Evolutionary conservation across 2,797 vertebrate species (phyloP), one percentile per base, ranked within the genome.

Genomic region (Sebastes vulpes): DNA sequence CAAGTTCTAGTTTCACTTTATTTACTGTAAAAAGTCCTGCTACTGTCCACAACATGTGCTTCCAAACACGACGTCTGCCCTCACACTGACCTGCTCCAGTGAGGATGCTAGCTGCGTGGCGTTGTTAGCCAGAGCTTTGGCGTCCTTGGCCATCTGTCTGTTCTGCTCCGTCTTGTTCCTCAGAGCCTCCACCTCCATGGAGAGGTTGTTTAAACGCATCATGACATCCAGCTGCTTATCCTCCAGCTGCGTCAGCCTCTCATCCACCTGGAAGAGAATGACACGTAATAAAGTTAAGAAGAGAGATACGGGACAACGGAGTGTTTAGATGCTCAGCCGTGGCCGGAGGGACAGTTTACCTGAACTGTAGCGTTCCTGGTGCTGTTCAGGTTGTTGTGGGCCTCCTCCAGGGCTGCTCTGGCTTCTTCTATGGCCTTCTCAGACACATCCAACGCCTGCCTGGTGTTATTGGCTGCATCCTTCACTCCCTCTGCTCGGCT

Each of bases 161-260:
- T 96, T 96, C 72, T 85, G 84, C 68, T 46, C 89, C 0, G 93
- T 93, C 61, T 46, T 95, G 75, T 96, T 92, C 81, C 87, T 94
- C 72, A 98, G 91, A 7, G 86, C 28, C 0, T 94, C 85, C 66
- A 97, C 87, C 1, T 53, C 88, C 42, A 52, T 38, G 0, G 95
- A 96, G 74, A 98, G 94, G 66, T 95, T 95, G 71, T 1, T 77
- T 71, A 98, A 85, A 66, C 94, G 87, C 77, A 89, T 91, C 94
- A 96, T 95, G 1, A 90, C 81, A 31, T 93, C 92, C 10, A 88
- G 95, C 89, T 97, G 97, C 74, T 92, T 96, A 9, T 74, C 64
- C 59, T 96, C 94, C 79, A 97, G 89, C 0, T 46, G 71, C 9
- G 57, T 79, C 29, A 98, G 88, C 75, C 57, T 88, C 18, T 85